Evolutionary conservation across 1,140 invertebrate genomes (phyloP), one percentile per base, ranked within the genome.

Genomic region (Olivierus martensii): DNA sequence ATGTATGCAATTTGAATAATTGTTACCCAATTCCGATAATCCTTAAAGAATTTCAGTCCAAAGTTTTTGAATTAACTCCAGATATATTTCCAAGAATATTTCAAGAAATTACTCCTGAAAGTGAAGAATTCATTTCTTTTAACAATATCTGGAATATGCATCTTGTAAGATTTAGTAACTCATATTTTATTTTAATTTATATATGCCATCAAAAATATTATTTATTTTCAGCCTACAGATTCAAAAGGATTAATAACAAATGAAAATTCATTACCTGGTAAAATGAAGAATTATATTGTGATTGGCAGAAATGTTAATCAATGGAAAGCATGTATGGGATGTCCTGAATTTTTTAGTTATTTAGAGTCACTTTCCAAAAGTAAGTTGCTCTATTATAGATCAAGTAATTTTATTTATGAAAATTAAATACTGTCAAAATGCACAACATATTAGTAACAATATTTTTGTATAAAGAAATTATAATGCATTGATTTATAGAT

Each of bases 251-350:
- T 28, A 28, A 28, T 28, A 28, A 28, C 9, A 28, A 28, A 28
- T 28, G 28, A 28, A 28, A 65, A 28, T 41, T 50, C 12, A 12
- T 22, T 9, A 12, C 49, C 47, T 36, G 60, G 61, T 22, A 38
- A 56, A 34, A 41, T 41, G 17, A 52, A 50, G 22, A 28, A 53
- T 35, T 65, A 74, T 67, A 68, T 82, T 42, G 63, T 82, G 17
- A 69, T 83, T 48, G 77, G 75, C 2, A 69, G 81, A 57, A 81
- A 81, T 66, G 73, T 77, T 52, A 66, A 71, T 43, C 78, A 81
- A 49, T 83, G 80, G 80, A 55, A 59, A 44, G 46, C 55, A 18
- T 64, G 59, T 43, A 62, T 69, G 17, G 60, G 63, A n/a, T 22
- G 37, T 37, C 7, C 12, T 35, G 57, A 55, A 34, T 51, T 55